Evolutionary conservation across 2,888 invertebrate genomes (phyloP).

Genomic region (Nephrocerus scutellatus): DNA sequence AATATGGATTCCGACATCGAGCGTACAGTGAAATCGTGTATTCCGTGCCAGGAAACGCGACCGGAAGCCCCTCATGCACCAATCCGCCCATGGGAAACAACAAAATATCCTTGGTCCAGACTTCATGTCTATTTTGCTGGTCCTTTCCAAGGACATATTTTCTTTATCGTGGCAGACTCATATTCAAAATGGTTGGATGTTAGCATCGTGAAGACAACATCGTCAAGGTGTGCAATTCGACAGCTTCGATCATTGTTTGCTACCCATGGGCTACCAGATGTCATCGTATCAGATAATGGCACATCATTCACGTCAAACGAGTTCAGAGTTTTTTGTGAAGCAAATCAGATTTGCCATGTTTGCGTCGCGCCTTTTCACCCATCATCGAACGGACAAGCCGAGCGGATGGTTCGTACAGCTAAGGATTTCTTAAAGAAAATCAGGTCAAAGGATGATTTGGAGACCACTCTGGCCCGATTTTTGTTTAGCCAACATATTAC

Average conservation of each 20-base stretch:
- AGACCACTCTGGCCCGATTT: slow-evolving; percentile 8
- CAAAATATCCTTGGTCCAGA: too few relatives aligned
- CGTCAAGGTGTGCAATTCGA: slow-evolving; percentile 8
- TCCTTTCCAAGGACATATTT: slow-evolving; percentile 12
- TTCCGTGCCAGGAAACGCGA: too few relatives aligned
- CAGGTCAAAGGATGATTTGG: background rate
- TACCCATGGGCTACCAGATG: slow-evolving; percentile 14
- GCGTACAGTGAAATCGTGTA: too few relatives aligned
- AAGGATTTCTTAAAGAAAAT: slow-evolving; percentile 14
- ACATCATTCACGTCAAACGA: slow-evolving; percentile 18
- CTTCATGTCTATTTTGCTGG: slow-evolving; percentile 13
- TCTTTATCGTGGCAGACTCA: slow-evolving; percentile 13
- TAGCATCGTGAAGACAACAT: slow-evolving; percentile 12
- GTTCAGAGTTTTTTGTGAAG: slow-evolving; percentile 12
- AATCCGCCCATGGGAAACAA: too few relatives aligned
- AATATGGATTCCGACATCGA: too few relatives aligned
- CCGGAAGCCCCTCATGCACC: too few relatives aligned
- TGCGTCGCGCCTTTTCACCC: slow-evolving; percentile 15
- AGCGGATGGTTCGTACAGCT: too few relatives aligned
- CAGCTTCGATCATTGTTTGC: slow-evolving; percentile 11
- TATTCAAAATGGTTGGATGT: slow-evolving; percentile 19
- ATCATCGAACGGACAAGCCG: slow-evolving; percentile 11
- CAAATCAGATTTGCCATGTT: slow-evolving; percentile 16
- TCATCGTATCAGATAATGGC: slow-evolving; percentile 15
- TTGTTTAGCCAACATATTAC: slow-evolving; percentile 13